Evolutionary conservation across 2,797 vertebrate species (phyloP).

Genomic region (Eulemur albifrons): DNA sequence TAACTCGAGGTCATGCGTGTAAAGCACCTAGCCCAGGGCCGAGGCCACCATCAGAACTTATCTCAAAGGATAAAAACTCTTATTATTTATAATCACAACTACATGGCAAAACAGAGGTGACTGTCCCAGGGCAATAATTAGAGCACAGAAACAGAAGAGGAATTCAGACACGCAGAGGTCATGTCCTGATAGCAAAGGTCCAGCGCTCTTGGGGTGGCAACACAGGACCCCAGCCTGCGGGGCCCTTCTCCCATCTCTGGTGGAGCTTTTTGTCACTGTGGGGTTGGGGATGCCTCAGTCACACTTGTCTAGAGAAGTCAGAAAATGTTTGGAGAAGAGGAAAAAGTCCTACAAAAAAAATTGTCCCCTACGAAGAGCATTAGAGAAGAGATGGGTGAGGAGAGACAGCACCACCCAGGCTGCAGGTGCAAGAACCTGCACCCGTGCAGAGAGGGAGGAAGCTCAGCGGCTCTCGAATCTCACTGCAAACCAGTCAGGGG

Average conservation of each 20-base stretch:
- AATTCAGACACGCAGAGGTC: neutral
- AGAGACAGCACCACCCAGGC: rapidly evolving
- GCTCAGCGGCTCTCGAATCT: neutral
- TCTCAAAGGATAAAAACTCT: neutral
- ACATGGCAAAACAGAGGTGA: neutral
- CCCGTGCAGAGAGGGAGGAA: rapidly evolving
- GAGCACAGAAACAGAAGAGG: neutral
- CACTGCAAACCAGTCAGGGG: neutral
- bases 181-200: rapidly evolving
- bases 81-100: neutral
- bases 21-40: neutral
- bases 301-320: neutral
- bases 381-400: neutral
- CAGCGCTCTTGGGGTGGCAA: rapidly evolving
- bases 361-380: rapidly evolving
- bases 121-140: neutral
- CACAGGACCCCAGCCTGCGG: neutral
- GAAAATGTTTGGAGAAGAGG: neutral
- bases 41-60: neutral
- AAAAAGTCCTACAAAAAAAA: neutral
- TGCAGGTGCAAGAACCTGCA: neutral
- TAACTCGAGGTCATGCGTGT: neutral
- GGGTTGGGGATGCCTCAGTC: too few relatives aligned
- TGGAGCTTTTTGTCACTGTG: too few relatives aligned
- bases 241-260: too few relatives aligned